Evolutionary conservation across 2,888 invertebrate species (phyloP).

Genomic region (Leptinotarsa rubiginosa): DNA sequence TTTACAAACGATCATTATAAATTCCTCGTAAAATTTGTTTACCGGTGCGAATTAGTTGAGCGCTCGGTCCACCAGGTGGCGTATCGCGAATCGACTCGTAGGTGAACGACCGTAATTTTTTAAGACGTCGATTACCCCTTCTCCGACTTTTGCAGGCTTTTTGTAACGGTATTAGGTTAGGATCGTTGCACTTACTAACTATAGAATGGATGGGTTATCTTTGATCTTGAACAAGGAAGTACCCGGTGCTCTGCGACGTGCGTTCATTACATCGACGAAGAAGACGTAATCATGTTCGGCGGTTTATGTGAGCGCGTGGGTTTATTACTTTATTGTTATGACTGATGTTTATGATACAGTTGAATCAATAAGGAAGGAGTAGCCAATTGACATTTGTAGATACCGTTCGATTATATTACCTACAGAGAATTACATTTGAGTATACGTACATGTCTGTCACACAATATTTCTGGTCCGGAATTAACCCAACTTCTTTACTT

Average conservation of each 20-base stretch:
- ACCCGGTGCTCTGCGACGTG: slow-evolving; percentile 13
- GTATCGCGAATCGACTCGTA: slow-evolving; percentile 38
- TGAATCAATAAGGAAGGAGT: slow-evolving; percentile 30
- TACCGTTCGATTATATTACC: not conserved
- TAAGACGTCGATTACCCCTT: slow-evolving; percentile 31
- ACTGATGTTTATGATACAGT: slow-evolving; percentile 28
- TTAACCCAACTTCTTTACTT: not conserved
- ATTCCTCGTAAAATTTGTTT: slow-evolving; percentile 44
- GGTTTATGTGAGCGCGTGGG: slow-evolving; percentile 19
- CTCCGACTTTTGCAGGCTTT: slow-evolving; percentile 35
- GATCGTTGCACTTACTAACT: slow-evolving; percentile 50
- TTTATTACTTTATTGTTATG: slow-evolving; percentile 20
- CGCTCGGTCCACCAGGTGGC: slow-evolving; percentile 41
- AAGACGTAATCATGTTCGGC: slow-evolving; percentile 10
- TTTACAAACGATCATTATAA: slow-evolving; percentile 44
- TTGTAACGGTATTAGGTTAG: slow-evolving; percentile 53
- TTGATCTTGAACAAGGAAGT: slow-evolving; percentile 46
- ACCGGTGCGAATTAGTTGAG: slow-evolving; percentile 35
- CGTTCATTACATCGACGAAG: not conserved
- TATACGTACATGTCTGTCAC: not conserved
- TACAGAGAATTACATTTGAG: not conserved
- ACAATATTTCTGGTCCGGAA: not conserved
- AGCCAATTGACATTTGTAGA: not conserved
- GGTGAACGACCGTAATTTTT: slow-evolving; percentile 54
- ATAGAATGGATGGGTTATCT: slow-evolving; percentile 45